Conservation (phyloP, 2,888 invertebrate genomes). For the Isoperla grammatica region DNA sequence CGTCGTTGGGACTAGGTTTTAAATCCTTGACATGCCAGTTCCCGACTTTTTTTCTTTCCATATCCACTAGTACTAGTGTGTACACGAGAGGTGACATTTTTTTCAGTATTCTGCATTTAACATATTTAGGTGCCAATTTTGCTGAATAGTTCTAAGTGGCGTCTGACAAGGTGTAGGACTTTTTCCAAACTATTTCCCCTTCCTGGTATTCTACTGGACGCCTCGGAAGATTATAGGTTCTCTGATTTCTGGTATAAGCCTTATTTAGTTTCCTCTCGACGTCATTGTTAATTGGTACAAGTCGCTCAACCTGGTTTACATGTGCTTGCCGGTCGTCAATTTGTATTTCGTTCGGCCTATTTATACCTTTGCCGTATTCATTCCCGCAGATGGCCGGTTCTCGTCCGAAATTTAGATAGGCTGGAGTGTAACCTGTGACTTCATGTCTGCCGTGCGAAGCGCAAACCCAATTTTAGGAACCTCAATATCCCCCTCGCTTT, state of each 20-base stretch:
- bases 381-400: slow-evolving; percentile 11
- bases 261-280: neutral
- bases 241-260: slow-evolving; percentile 6
- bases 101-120: slow-evolving; percentile 24
- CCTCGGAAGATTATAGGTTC: neutral
- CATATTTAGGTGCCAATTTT: slow-evolving; percentile 34
- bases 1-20: no score
- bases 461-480: slow-evolving; percentile 35
- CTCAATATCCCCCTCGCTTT: slow-evolving; percentile 34
- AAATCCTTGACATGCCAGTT: no score
- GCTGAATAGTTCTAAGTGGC: slow-evolving; percentile 29
- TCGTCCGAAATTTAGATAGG: slow-evolving; percentile 31
- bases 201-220: neutral
- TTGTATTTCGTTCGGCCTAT: neutral
- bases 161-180: slow-evolving; percentile 11
- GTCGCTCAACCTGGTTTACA: neutral
- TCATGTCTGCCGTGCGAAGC: slow-evolving; percentile 35
- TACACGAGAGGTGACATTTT: no score
- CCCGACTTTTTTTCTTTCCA: no score
- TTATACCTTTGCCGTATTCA: neutral
- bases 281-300: neutral
- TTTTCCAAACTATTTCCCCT: neutral
- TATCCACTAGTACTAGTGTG: no score
- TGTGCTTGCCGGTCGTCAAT: neutral
- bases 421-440: slow-evolving; percentile 27